Evolutionary conservation across 2,113 vertebrate species (phyloP).

Genomic region (Tauraco erythrolophus): DNA sequence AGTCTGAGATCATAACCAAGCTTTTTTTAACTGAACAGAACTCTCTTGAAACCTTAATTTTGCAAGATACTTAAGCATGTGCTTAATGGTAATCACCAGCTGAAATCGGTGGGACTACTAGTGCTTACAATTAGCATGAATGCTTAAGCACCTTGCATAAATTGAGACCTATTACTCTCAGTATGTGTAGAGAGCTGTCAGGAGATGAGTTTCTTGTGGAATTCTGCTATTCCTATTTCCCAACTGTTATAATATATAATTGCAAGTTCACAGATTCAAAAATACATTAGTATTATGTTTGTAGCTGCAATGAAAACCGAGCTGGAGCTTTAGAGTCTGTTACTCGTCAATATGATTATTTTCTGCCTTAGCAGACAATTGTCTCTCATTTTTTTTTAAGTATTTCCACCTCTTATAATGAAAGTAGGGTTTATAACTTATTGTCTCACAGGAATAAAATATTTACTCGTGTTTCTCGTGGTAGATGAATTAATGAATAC

Average conservation of each 20-base stretch:
- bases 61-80: constrained; percentile 2
- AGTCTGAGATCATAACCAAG: background rate
- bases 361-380: background rate
- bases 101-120: background rate
- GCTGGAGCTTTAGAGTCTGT: background rate
- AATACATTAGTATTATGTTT: background rate
- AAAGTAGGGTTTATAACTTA: background rate
- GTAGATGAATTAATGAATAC: background rate
- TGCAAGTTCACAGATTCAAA: background rate
- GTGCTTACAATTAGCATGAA: background rate
- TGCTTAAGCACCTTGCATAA: constrained; percentile 7
- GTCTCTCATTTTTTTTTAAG: background rate
- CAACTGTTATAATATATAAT: background rate
- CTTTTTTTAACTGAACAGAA: background rate
- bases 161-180: background rate
- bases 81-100: constrained; percentile 16
- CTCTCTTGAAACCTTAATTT: background rate
- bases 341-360: background rate
- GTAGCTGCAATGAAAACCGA: background rate
- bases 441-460: background rate
- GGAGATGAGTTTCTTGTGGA: background rate
- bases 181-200: background rate
- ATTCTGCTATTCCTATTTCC: background rate
- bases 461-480: background rate
- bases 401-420: background rate